Conservation (phyloP, 2,888 invertebrate genomes). For the Zhengitettix transpicula region DNA sequence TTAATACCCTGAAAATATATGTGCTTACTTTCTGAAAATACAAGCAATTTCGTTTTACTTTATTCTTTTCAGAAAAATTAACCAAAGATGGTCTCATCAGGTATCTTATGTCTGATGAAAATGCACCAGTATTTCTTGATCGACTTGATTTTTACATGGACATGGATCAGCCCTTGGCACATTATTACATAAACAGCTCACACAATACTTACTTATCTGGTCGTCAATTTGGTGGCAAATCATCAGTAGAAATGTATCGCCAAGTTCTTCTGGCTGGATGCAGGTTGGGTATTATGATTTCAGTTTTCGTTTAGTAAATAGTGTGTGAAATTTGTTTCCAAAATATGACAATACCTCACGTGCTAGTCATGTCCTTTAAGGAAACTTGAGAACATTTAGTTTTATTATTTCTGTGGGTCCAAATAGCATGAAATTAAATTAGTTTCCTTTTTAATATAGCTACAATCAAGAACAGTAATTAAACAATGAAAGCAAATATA, state of each 20-base stretch:
- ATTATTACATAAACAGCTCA: conserved; percentile 98
- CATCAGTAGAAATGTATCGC: conserved; percentile 97
- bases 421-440: too few relatives aligned
- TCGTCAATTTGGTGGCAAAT: conserved; percentile 94
- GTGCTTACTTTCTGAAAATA: not conserved
- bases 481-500: too few relatives aligned
- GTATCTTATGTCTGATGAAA: conserved; percentile 99
- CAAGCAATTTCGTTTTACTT: not conserved
- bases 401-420: too few relatives aligned
- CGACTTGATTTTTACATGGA: conserved; percentile 95
- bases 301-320: not conserved
- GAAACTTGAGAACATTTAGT: too few relatives aligned
- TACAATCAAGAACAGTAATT: too few relatives aligned
- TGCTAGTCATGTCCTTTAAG: too few relatives aligned
- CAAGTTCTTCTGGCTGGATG: conserved; percentile 94
- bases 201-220: conserved; percentile 91
- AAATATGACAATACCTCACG: too few relatives aligned
- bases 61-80: conserved; percentile 24
- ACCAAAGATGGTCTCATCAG: conserved; percentile 93
- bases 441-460: too few relatives aligned
- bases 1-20: too few relatives aligned
- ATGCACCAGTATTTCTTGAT: conserved; percentile 97
- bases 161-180: conserved; percentile 95
- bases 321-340: not conserved
- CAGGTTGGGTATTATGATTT: conserved; percentile 37